Evolutionary conservation across 2,888 invertebrate species (phyloP), one percentile per base, ranked within the genome.

Genomic region (Acrocyrtus sp.): DNA sequence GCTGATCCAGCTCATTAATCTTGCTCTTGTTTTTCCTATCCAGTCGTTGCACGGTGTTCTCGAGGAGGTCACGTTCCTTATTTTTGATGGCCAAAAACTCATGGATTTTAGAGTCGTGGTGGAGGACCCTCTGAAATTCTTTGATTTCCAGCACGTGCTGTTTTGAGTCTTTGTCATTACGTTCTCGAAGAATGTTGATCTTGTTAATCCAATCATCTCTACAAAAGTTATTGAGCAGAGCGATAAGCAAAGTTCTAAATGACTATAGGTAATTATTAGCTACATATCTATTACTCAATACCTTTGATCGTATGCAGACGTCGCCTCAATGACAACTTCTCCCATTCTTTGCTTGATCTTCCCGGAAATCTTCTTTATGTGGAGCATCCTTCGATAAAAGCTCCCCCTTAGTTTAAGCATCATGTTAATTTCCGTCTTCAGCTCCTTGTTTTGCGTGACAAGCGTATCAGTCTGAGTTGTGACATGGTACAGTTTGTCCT

Each of bases 401-500:
- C 70, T 72, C 15, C 78, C 78, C 24, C 78, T 39, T 3, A 78
- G 62, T 61, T 76, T 74, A 27, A 78, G 76, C 78, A 78, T 78
- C 65, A 76, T 76, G 34, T 76, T 72, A 15, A 78, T 78, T 54
- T 78, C 76, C 6, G 56, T 60, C 21, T 73, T 72, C 10, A 78
- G 50, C 47, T 47, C 70, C 48, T 76, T 76, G 41, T 78, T 78
- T 29, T 63, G 56, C 0, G 75, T 48, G 1, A 76, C 67, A 26
- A 72, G 60, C 1, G 75, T 74, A 43, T 78, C 78, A 17, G 75
- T 76, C 62, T 76, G 70, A 2, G 76, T 76, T 1, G 76, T 76
- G 3, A 65, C n/a, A 56, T 75, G 73, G 48, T 78, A 76, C 8
- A 78, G 68, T n/a, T 73, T 74, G 53, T 78, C 72, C 54, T 78